phyloP scores from a whole-genome alignment of 2,888 invertebrate genomes.

The Neocrepidodera transversa region DNA sequence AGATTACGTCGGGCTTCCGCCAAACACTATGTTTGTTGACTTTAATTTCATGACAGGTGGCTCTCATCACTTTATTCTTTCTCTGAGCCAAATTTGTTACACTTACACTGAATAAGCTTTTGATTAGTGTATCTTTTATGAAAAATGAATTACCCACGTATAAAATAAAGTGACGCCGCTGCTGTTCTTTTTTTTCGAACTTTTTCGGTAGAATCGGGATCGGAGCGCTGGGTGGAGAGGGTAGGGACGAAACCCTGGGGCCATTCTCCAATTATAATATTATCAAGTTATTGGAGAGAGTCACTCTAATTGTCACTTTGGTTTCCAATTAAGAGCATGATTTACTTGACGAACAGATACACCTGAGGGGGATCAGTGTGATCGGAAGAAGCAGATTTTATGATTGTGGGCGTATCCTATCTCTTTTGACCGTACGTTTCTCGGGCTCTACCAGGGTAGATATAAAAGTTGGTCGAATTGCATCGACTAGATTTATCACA shows the following conservation, averaged over 20 bases:
- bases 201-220: constrained; percentile 9
- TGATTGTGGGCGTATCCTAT: too few relatives aligned
- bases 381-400: too few relatives aligned
- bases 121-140: too few relatives aligned
- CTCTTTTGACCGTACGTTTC: too few relatives aligned
- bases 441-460: too few relatives aligned
- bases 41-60: constrained; percentile 9
- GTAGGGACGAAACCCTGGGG: constrained; percentile 49
- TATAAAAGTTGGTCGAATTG: too few relatives aligned
- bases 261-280: constrained; percentile 59
- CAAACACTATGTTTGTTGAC: constrained; percentile 5
- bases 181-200: constrained; percentile 10
- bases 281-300: constrained; percentile 54
- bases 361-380: too few relatives aligned
- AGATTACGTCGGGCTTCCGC: constrained; percentile 33
- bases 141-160: too few relatives aligned
- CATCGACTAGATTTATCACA: too few relatives aligned
- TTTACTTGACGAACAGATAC: too few relatives aligned
- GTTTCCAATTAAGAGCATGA: constrained; percentile 60
- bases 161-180: neutral
- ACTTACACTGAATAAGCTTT: neutral
- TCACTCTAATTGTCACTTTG: constrained; percentile 59
- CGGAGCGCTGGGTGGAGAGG: constrained; percentile 27
- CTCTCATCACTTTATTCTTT: neutral
- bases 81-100: neutral